These are phyloP conservation scores for Kradibia gibbosae DNA, from an alignment of 1,140 invertebrate species.

Conservation along the genomic window DNA sequence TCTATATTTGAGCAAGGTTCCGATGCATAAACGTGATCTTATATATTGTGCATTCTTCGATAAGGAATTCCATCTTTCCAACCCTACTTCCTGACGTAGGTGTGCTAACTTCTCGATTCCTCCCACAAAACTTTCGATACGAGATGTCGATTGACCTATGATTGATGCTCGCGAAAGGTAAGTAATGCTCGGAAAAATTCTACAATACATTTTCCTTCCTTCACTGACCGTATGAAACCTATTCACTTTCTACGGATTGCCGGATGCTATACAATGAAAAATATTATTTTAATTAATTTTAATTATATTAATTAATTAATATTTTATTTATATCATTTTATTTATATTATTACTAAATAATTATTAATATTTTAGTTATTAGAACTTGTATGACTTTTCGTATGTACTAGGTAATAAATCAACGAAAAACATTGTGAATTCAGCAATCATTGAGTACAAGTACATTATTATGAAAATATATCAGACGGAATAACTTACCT, in stretches of 20 bases:
- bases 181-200: slow-evolving; percentile 44
- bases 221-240: background rate
- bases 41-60: slow-evolving; percentile 60
- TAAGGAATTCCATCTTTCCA: slow-evolving; percentile 15
- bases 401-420: too few relatives aligned
- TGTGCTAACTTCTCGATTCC: background rate
- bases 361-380: too few relatives aligned
- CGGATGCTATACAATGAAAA: background rate
- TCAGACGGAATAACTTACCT: too few relatives aligned
- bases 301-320: too few relatives aligned
- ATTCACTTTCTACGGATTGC: background rate
- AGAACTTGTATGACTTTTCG: too few relatives aligned
- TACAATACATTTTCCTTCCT: slow-evolving; percentile 14
- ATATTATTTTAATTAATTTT: too few relatives aligned
- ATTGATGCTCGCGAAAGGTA: slow-evolving; percentile 62
- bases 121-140: slow-evolving; percentile 54
- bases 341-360: too few relatives aligned
- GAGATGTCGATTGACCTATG: slow-evolving; percentile 62
- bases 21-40: slow-evolving; percentile 61
- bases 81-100: too few relatives aligned
- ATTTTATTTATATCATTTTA: too few relatives aligned
- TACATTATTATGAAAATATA: too few relatives aligned
- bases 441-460: too few relatives aligned
- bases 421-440: too few relatives aligned
- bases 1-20: slow-evolving; percentile 44